Evolutionary conservation across 1,140 invertebrate species (phyloP).

Genomic region (Eurosta solidaginis): DNA sequence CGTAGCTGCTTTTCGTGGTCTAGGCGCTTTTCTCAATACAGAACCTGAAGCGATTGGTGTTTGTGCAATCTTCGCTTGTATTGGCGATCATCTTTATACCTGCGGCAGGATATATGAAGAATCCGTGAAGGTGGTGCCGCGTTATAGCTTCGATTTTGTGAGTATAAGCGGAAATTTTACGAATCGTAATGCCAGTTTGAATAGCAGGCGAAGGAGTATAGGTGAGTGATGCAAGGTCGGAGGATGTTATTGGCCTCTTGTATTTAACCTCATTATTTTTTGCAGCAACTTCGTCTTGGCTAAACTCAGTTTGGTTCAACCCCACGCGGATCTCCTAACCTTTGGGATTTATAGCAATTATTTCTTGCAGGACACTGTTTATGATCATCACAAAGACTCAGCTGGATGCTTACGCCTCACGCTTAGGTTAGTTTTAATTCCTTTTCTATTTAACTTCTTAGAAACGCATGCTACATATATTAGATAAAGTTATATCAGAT

Average conservation of each 20-base stretch:
- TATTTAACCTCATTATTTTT: background rate
- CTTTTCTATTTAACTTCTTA: no score
- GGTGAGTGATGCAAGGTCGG: background rate
- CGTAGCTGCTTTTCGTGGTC: slow-evolving; percentile 13
- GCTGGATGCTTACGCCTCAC: background rate
- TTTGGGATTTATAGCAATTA: slow-evolving; percentile 32
- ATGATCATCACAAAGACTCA: slow-evolving; percentile 20
- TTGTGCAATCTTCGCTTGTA: slow-evolving; percentile 31
- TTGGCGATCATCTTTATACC: slow-evolving; percentile 6
- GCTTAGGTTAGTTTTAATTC: background rate
- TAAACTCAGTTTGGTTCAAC: background rate
- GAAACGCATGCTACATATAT: no score
- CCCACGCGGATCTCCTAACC: slow-evolving; percentile 17
- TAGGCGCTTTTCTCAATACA: background rate
- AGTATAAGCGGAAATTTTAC: slow-evolving; percentile 14
- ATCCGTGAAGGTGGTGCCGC: background rate
- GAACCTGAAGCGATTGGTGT: background rate
- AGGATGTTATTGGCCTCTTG: background rate
- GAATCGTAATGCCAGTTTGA: background rate
- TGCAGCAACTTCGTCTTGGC: background rate
- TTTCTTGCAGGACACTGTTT: slow-evolving; percentile 16
- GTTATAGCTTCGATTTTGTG: slow-evolving; percentile 4
- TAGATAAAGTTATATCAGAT: no score
- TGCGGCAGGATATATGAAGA: slow-evolving; percentile 17
- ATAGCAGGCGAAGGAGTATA: background rate